Conservation (phyloP, 2,888 invertebrate species). For the Antitype chi region DNA sequence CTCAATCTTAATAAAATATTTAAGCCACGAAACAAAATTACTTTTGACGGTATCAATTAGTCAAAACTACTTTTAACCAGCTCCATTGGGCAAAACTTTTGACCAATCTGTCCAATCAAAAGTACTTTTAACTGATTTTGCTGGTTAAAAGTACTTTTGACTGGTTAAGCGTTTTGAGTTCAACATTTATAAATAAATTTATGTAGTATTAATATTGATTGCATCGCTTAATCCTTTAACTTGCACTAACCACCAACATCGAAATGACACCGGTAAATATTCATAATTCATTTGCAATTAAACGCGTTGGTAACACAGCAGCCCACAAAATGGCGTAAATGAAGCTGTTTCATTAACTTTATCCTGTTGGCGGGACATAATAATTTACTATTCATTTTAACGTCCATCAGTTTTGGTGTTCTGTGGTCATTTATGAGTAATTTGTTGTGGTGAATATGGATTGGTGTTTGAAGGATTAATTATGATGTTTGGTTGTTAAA, state of each 20-base stretch:
- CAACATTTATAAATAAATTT: too few relatives aligned
- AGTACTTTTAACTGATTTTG: neutral
- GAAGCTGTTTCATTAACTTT: constrained; percentile 64
- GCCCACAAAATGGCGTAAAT: constrained; percentile 61
- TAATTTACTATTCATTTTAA: constrained; percentile 63
- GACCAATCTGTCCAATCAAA: neutral
- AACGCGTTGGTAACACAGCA: constrained; percentile 66
- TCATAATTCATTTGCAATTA: constrained; percentile 88
- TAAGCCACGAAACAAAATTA: neutral
- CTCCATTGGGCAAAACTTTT: neutral
- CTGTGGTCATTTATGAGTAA: constrained; percentile 23
- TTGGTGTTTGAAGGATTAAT: neutral
- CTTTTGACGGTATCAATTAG: neutral
- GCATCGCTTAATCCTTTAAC: constrained; percentile 29
- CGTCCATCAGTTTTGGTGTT: constrained; percentile 45
- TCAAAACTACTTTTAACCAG: neutral
- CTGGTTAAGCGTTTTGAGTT: too few relatives aligned
- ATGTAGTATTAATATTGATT: neutral
- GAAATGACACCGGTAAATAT: constrained; percentile 81
- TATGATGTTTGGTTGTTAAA: neutral
- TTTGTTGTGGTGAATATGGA: constrained; percentile 6
- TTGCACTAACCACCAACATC: constrained; percentile 66
- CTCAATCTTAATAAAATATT: too few relatives aligned
- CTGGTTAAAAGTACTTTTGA: neutral
- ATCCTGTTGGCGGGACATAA: constrained; percentile 57